Percentiles rank a stretch among this genome's conserved stretches.
Evolutionary conservation across 2,797 vertebrate species (phyloP).

Genomic region (Lophotriccus pileatus): DNA sequence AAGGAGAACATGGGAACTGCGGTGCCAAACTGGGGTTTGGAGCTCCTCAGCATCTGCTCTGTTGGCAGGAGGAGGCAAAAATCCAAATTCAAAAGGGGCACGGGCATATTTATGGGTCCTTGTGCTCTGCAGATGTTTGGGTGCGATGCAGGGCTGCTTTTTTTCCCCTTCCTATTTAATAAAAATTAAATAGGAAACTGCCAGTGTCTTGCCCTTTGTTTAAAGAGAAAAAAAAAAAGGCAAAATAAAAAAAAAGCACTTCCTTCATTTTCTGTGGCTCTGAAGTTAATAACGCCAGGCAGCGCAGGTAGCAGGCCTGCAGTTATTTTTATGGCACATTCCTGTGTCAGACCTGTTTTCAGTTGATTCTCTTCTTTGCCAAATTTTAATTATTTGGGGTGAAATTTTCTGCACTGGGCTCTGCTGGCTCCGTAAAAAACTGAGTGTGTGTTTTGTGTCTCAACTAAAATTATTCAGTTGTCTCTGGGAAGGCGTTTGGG

Average conservation of each 20-base stretch:
- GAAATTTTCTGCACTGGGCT: not conserved
- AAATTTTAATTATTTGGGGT: conserved; percentile 13
- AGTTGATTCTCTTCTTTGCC: not conserved
- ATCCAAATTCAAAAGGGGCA: not conserved
- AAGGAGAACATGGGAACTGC: accelerated
- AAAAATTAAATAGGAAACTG: conserved; percentile 11
- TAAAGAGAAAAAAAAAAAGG: not conserved
- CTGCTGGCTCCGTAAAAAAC: not conserved
- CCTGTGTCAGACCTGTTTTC: not conserved
- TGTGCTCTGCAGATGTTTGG: not conserved
- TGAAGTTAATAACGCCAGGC: conserved; percentile 29
- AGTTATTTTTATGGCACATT: conserved; percentile 25
- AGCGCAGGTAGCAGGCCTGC: not conserved
- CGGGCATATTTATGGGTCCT: accelerated
- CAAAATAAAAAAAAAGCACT: not conserved
- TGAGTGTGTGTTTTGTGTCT: not conserved
- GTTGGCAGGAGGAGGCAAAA: not conserved
- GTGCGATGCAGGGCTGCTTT: not conserved
- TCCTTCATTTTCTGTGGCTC: conserved; percentile 32
- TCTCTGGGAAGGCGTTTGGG: not conserved
- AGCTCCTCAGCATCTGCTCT: not conserved
- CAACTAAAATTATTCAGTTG: not conserved
- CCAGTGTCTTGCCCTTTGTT: not conserved
- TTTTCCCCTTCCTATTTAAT: not conserved
- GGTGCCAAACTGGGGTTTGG: accelerated